These are phyloP conservation scores for Drymodes brunneopygia DNA, from an alignment of 2,113 vertebrate genomes.

Conservation along the genomic window DNA sequence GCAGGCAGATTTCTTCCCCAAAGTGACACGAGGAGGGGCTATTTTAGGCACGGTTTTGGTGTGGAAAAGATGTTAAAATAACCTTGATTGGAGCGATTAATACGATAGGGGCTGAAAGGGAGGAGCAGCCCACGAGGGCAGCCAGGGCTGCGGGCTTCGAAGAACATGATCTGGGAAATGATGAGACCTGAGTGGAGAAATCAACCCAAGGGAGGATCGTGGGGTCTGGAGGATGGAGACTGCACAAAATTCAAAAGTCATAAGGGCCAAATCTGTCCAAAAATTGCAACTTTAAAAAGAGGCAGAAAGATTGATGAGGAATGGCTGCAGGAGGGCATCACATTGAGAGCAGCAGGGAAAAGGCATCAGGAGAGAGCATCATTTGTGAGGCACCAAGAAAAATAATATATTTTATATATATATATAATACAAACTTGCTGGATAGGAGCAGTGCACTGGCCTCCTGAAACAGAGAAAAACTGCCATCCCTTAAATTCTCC, in stretches of 20 bases:
- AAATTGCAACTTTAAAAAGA: not conserved
- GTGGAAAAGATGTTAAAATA: not conserved
- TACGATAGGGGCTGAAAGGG: not conserved
- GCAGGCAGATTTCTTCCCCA: not conserved
- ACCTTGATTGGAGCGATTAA: not conserved
- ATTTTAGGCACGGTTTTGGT: not conserved
- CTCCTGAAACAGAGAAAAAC: not conserved
- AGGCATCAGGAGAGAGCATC: not conserved
- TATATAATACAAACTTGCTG: not conserved
- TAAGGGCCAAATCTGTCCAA: not conserved
- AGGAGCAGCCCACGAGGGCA: not conserved
- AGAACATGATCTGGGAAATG: not conserved
- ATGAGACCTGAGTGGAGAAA: not conserved
- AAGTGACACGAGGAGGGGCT: slow-evolving; percentile 30
- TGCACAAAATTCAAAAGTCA: not conserved
- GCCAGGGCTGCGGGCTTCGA: rapidly evolving
- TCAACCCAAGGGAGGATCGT: not conserved
- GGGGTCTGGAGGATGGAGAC: not conserved
- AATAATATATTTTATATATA: not conserved
- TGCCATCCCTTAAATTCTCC: not conserved
- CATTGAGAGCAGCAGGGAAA: not conserved
- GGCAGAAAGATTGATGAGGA: not conserved
- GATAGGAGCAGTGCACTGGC: not conserved
- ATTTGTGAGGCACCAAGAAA: not conserved
- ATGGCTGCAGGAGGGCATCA: not conserved